phyloP scores from a whole-genome alignment of 2,113 vertebrate species.

The Rhynchomys soricoides region DNA sequence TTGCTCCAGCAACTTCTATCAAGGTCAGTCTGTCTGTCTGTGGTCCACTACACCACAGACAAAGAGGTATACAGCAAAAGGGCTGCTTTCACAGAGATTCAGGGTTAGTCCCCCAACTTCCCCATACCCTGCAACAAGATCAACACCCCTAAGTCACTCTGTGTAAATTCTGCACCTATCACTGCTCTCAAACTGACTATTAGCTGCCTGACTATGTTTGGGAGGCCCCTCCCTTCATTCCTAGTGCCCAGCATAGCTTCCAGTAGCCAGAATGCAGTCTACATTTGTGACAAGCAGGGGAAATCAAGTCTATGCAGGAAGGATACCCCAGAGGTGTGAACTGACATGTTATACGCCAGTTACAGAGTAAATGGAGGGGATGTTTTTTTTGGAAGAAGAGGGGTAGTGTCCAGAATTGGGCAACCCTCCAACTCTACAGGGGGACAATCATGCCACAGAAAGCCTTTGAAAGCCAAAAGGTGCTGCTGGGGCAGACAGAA shows the following conservation, averaged over 20 bases:
- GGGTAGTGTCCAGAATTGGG: accelerated
- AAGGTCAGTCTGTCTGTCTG: neutral
- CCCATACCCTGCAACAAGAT: accelerated
- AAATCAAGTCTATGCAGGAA: neutral
- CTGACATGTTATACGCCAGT: neutral
- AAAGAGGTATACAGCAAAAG: neutral
- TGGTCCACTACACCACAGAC: neutral
- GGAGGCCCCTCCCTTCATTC: neutral
- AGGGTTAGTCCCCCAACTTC: neutral
- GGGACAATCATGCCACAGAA: neutral
- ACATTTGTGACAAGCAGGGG: neutral
- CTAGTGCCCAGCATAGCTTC: neutral
- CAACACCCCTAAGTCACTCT: neutral
- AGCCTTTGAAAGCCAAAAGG: neutral
- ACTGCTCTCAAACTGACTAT: neutral
- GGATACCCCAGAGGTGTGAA: neutral
- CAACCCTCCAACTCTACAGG: neutral
- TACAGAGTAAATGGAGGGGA: neutral
- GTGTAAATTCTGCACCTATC: neutral
- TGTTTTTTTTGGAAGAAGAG: too few species aligned
- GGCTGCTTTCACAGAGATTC: neutral
- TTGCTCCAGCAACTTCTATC: neutral
- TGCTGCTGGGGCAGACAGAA: neutral
- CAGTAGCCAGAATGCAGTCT: neutral
- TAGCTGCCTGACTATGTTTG: accelerated